Conservation (phyloP, 2,888 invertebrate species). For the Parnassius mnemosyne region DNA sequence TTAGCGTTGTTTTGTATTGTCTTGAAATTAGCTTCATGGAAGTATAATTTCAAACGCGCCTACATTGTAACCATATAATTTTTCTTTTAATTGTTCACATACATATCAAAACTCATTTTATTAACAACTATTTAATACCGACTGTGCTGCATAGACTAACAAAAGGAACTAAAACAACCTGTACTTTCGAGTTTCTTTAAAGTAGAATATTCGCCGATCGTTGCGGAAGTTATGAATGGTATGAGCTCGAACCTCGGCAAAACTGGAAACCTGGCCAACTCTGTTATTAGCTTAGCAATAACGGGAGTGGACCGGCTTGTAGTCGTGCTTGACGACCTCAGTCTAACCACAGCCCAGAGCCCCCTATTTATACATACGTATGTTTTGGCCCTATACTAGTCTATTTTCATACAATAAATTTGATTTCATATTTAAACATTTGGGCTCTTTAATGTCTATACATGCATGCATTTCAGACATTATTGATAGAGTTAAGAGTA, state of each 20-base stretch:
- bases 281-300: slow-evolving; percentile 64
- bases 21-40: no score
- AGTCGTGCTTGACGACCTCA: slow-evolving; percentile 42
- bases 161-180: neutral
- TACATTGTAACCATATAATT: no score
- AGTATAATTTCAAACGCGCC: no score
- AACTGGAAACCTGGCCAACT: slow-evolving; percentile 47
- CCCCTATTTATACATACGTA: slow-evolving; percentile 25
- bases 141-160: neutral
- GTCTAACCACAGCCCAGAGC: slow-evolving; percentile 42
- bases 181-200: neutral
- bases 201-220: slow-evolving; percentile 41
- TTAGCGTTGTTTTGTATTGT: no score
- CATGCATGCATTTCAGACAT: no score
- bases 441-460: no score
- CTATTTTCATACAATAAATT: neutral
- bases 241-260: slow-evolving; percentile 45
- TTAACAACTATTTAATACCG: neutral
- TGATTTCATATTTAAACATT: no score
- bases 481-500: no score
- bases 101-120: no score
- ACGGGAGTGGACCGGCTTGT: slow-evolving; percentile 44
- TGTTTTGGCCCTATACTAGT: slow-evolving; percentile 26
- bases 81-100: no score
- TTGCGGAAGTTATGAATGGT: slow-evolving; percentile 40